A percentile compares a stretch with the other conserved stretches of the same genome.
Conservation (phyloP, 2,888 invertebrate species). For the Lottia scabra region DNA sequence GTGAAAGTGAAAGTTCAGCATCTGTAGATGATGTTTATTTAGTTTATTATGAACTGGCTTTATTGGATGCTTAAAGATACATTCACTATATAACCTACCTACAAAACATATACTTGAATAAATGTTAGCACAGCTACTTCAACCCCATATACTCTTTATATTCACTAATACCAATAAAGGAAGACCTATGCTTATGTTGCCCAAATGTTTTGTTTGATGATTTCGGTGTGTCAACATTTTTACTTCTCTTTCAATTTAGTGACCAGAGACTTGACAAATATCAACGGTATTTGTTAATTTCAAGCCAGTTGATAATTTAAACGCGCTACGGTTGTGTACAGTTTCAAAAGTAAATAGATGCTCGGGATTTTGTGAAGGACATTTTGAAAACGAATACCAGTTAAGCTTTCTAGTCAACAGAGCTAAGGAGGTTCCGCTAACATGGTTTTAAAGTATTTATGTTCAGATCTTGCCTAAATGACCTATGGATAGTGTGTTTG, state of each 20-base stretch:
- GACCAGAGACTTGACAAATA: slow-evolving; percentile 11
- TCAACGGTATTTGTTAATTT: neutral
- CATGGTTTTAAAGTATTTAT: slow-evolving; percentile 3
- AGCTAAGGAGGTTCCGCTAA: slow-evolving; percentile 1
- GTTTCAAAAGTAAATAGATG: neutral
- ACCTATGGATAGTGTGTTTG: neutral
- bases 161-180: neutral
- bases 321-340: neutral
- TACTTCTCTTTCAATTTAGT: slow-evolving; percentile 4
- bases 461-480: neutral
- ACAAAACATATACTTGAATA: neutral
- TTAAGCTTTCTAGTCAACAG: slow-evolving; percentile 1
- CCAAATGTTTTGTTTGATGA: slow-evolving; percentile 21
- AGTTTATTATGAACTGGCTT: neutral
- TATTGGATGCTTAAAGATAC: neutral
- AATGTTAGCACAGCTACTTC: neutral
- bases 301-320: neutral
- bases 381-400: neutral
- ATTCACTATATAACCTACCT: neutral
- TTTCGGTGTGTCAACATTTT: slow-evolving; percentile 17
- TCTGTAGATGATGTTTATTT: neutral
- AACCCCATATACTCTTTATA: neutral
- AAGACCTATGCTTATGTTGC: slow-evolving; percentile 1
- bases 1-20: neutral
- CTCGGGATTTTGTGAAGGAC: neutral